A percentile compares a stretch with the other conserved stretches of the same genome.
Evolutionary conservation across 2,797 vertebrate species (phyloP).

Genomic region (Centropyge bicolor): DNA sequence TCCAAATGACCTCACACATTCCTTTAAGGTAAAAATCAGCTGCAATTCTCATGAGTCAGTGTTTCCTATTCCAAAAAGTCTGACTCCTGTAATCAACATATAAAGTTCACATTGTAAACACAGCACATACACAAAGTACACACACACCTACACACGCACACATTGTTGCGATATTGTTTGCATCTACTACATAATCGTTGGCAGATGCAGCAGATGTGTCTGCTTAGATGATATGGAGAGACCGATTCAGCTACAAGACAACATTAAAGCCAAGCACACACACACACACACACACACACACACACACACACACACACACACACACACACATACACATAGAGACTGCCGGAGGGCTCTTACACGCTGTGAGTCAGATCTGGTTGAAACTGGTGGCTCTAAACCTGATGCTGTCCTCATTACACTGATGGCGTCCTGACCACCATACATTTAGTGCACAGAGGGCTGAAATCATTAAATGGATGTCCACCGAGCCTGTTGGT

Average conservation of each 20-base stretch:
- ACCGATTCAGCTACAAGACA: slow-evolving; percentile 34
- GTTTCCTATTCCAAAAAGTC: neutral
- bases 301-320: neutral
- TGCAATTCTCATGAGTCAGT: neutral
- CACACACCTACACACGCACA: neutral
- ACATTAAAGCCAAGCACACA: slow-evolving; percentile 23
- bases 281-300: neutral
- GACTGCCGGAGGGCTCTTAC: slow-evolving; percentile 39
- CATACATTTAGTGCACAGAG: slow-evolving; percentile 35
- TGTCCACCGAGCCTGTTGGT: neutral
- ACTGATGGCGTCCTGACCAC: slow-evolving; percentile 27
- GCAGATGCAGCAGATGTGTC: slow-evolving; percentile 10
- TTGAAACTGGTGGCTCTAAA: slow-evolving; percentile 40
- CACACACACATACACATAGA: neutral
- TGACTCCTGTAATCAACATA: neutral
- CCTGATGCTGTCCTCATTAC: slow-evolving; percentile 46
- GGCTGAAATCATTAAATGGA: slow-evolving; percentile 39
- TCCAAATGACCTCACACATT: neutral
- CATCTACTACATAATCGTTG: neutral
- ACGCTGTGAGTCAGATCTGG: slow-evolving; percentile 54
- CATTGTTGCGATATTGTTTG: neutral
- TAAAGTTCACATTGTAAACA: neutral
- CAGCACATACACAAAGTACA: neutral
- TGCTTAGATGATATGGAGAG: slow-evolving; percentile 19
- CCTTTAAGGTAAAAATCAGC: neutral